phyloP scores from a whole-genome alignment of 2,113 vertebrate species.

The Paracanthobrama guichenoti region DNA sequence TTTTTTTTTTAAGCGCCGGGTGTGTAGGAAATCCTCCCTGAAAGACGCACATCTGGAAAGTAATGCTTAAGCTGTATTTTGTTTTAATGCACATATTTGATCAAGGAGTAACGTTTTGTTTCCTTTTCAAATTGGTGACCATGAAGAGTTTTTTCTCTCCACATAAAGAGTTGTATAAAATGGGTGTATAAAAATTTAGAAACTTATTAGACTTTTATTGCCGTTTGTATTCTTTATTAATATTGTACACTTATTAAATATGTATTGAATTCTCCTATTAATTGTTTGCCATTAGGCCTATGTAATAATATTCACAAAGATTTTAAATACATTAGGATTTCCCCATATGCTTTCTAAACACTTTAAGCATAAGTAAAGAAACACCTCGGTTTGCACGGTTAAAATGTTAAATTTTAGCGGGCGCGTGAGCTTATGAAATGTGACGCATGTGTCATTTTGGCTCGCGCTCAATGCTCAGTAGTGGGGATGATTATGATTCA shows the following conservation, averaged over 20 bases:
- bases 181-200: not conserved
- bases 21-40: not conserved
- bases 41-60: constrained; percentile 9
- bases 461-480: not conserved
- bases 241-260: not conserved
- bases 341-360: not conserved
- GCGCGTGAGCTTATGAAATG: constrained; percentile 2
- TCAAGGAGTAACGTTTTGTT: not conserved
- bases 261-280: not conserved
- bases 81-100: too few species aligned
- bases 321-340: too few species aligned
- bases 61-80: not conserved
- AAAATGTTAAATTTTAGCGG: not conserved
- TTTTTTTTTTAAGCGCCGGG: not conserved
- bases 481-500: not conserved
- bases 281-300: not conserved
- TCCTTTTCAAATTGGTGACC: not conserved
- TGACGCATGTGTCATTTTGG: constrained; percentile 20
- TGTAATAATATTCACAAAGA: not conserved
- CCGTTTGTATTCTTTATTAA: not conserved
- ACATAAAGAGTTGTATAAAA: too few species aligned
- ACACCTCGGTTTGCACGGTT: not conserved
- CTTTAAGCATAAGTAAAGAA: not conserved
- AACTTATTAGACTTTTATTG: constrained; percentile 4
- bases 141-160: not conserved